Evolutionary conservation across 2,888 invertebrate species (phyloP), one percentile per base, ranked within the genome.

Genomic region (Tachina lurida): DNA sequence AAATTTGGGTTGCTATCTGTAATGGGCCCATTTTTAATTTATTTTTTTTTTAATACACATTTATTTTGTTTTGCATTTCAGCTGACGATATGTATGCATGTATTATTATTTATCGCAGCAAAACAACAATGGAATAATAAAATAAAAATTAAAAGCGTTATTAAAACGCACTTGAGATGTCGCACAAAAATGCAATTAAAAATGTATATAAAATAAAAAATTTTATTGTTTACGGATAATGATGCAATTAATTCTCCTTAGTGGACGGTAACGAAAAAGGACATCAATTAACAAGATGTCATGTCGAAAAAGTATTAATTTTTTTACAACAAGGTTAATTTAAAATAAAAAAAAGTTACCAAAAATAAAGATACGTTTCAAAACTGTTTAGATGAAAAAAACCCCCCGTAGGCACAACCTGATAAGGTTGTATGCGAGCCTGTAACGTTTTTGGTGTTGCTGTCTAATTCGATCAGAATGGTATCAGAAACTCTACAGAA

Each of bases 151-250:
- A 71, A 71, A 71, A 65, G 60, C 43, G 58, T 73, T 67, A 19
- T 58, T 58, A 45, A 83, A 71, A 77, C 54, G 52, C 73, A 78
- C 83, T 84, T 84, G 73, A 84, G 41, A 47, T 84, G 83, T 78
- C 83, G 39, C 68, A 62, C 41, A 81, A 75, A 81, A 62, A 60
- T 22, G 43, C 15, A 54, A 75, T 67, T 52, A 68, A 74, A 81
- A 68, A 19, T 41, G 22, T 68, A 49, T 41, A 52, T 68, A 49
- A 75, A 81, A 68, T n/a, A 13, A 62, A 10, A 2, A 19, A 68
- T 62, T 31, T 39, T 54, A 75, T 75, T 68, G 45, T 62, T 81
- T 15, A 81, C 41, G n/a, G 7, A 68, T 68, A 75, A 68, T 62
- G 19, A 75, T 54, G 68, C 75, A 75, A 74, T 75, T 81, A 75